These are phyloP conservation scores for Drosophila neutralis DNA, from an alignment of 2,888 invertebrate genomes.

Conservation along the genomic window DNA sequence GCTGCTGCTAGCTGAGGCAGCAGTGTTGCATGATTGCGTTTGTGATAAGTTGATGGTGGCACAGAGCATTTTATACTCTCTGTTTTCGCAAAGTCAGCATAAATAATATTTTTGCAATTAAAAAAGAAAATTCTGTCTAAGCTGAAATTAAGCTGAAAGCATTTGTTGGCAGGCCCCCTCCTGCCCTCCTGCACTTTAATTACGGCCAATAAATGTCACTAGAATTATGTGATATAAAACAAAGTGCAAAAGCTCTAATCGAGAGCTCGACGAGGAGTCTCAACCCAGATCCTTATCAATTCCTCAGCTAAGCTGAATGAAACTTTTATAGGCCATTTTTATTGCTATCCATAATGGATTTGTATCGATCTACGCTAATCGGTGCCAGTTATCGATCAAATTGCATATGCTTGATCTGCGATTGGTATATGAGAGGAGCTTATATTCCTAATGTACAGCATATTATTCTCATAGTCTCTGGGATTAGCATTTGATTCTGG, in stretches of 20 bases:
- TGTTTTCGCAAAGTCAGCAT: constrained; percentile 53
- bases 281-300: neutral
- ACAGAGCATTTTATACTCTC: constrained; percentile 3
- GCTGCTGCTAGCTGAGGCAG: constrained; percentile 19
- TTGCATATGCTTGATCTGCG: neutral
- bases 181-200: neutral
- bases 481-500: neutral
- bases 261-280: neutral
- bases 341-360: neutral
- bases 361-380: no score
- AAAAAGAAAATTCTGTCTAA: constrained; percentile 24
- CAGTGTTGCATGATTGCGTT: constrained; percentile 57
- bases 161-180: neutral
- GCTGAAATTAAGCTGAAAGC: neutral
- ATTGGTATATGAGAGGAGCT: neutral
- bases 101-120: constrained; percentile 51
- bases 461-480: neutral
- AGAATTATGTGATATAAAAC: constrained; percentile 14
- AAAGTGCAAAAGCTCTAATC: neutral
- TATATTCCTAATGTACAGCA: neutral
- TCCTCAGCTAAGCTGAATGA: neutral
- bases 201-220: constrained; percentile 37
- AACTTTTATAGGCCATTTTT: neutral
- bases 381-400: neutral
- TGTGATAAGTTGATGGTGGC: constrained; percentile 61